Conservation (phyloP, 2,797 vertebrate species). For the Lagocephalus sceleratus region DNA sequence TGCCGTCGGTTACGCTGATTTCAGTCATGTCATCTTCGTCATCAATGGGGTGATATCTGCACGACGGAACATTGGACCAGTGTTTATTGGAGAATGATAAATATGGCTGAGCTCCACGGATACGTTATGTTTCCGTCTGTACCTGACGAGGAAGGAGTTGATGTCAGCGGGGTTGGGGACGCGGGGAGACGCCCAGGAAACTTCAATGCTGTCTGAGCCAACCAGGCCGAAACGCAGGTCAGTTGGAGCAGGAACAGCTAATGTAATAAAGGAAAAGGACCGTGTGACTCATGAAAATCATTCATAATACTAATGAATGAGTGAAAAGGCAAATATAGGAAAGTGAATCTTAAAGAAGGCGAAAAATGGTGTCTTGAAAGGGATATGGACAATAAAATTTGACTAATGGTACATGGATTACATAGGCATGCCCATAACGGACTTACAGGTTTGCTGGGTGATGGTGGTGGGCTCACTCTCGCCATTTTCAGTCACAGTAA, state of each 20-base stretch:
- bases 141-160: conserved; percentile 83
- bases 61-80: conserved; percentile 7
- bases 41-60: conserved; percentile 88
- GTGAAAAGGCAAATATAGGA: background rate
- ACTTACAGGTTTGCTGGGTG: conserved; percentile 95
- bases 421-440: conserved; percentile 7
- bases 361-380: background rate
- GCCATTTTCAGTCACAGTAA: conserved; percentile 92
- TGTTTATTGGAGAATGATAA: background rate
- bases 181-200: conserved; percentile 84
- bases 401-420: conserved; percentile 61
- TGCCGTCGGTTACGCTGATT: conserved; percentile 74
- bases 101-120: background rate
- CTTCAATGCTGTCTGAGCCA: conserved; percentile 81
- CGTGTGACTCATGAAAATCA: background rate
- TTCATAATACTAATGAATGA: background rate
- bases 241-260: conserved; percentile 91
- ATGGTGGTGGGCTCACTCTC: conserved; percentile 89
- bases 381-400: background rate
- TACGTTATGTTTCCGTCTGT: conserved; percentile 4
- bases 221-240: conserved; percentile 85
- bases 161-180: conserved; percentile 81
- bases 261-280: conserved; percentile 6
- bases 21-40: conserved; percentile 87
- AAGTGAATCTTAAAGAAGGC: background rate